Conservation (phyloP, 1,140 invertebrate genomes). For the Dendrolimus punctatus region DNA sequence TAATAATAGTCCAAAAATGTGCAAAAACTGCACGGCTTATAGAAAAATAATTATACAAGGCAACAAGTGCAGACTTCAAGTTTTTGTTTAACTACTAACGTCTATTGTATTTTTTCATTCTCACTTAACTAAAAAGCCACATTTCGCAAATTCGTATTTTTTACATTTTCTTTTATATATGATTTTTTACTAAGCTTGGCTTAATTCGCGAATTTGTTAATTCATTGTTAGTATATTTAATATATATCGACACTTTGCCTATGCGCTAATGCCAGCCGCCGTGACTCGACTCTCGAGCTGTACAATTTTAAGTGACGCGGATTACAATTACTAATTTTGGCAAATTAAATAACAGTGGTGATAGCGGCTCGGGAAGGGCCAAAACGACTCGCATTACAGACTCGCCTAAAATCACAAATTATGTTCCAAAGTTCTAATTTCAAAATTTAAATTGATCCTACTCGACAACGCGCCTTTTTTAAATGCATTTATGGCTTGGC, state of each 20-base stretch:
- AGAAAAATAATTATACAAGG: slow-evolving; percentile 63
- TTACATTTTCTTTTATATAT: slow-evolving; percentile 5
- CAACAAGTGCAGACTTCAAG: slow-evolving; percentile 70
- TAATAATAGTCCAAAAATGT: slow-evolving; percentile 10
- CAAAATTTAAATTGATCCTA: too few species aligned
- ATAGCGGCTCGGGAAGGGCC: slow-evolving; percentile 12
- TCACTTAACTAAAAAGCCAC: slow-evolving; percentile 60
- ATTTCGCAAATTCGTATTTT: slow-evolving; percentile 46
- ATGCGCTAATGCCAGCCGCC: slow-evolving; percentile 20
- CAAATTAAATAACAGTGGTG: slow-evolving; percentile 6
- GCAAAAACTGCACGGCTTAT: slow-evolving; percentile 43
- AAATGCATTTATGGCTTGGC: too few species aligned
- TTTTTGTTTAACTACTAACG: slow-evolving; percentile 51
- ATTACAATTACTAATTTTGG: slow-evolving; percentile 18
- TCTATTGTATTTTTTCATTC: slow-evolving; percentile 23
- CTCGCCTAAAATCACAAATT: neutral
- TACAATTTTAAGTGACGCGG: slow-evolving; percentile 17
- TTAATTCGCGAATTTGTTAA: slow-evolving; percentile 62
- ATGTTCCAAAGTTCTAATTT: too few species aligned
- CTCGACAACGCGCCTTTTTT: too few species aligned
- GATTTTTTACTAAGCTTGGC: slow-evolving; percentile 52
- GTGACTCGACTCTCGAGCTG: slow-evolving; percentile 11
- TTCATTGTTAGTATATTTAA: slow-evolving; percentile 58
- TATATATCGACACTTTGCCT: slow-evolving; percentile 38
- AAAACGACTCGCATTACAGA: slow-evolving; percentile 32